Percentiles rank a stretch among this genome's conserved stretches.
These are phyloP conservation scores for Marmota monax DNA, from an alignment of 2,113 vertebrate genomes.

Conservation along the genomic window DNA sequence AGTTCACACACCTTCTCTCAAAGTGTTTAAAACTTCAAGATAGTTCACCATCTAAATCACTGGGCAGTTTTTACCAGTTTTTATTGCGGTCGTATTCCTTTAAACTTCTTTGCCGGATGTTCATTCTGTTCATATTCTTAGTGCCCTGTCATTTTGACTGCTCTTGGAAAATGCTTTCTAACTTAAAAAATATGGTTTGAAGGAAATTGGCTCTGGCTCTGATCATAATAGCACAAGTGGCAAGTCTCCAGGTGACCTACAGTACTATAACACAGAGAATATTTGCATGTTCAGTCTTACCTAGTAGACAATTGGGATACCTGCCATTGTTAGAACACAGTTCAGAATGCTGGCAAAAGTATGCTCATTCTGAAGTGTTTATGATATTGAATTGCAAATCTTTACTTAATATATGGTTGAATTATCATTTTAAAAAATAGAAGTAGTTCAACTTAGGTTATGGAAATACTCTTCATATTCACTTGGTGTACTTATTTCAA, in stretches of 20 bases:
- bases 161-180: conserved; percentile 61
- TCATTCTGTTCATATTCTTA: conserved; percentile 74
- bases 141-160: conserved; percentile 76
- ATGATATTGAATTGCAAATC: conserved; percentile 57
- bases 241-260: conserved; percentile 71
- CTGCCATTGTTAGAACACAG: neutral
- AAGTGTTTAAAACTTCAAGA: conserved; percentile 64
- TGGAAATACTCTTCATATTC: neutral
- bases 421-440: conserved; percentile 60
- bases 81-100: conserved; percentile 66
- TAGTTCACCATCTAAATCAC: conserved; percentile 73
- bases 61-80: conserved; percentile 69
- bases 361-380: neutral
- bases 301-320: conserved; percentile 43
- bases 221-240: conserved; percentile 79
- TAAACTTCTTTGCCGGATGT: conserved; percentile 65
- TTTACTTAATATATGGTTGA: conserved; percentile 34
- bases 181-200: conserved; percentile 76
- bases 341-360: neutral
- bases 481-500: conserved; percentile 40
- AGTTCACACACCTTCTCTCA: conserved; percentile 51
- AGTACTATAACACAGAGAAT: conserved; percentile 51
- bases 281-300: conserved; percentile 71
- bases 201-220: conserved; percentile 76
- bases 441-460: neutral